phyloP scores from a whole-genome alignment of 1,140 invertebrate species.

The Augochlora pura region DNA sequence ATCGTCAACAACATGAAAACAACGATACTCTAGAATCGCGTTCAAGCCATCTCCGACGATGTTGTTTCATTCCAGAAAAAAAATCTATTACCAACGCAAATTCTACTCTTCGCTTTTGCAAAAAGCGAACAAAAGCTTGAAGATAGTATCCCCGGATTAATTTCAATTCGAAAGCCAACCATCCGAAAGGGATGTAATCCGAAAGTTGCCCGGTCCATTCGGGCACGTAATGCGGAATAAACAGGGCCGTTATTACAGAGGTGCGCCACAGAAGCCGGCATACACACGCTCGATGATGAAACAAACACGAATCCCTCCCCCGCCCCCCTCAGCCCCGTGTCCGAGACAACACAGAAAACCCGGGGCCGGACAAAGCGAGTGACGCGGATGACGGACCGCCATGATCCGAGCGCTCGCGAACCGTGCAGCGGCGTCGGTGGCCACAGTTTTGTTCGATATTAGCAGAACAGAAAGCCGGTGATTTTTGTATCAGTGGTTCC shows the following conservation, averaged over 20 bases:
- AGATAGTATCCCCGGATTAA: not conserved
- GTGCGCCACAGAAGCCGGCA: not conserved
- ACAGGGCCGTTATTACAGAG: not conserved
- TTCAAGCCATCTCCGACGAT: too few relatives aligned
- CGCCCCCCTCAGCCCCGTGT: not conserved
- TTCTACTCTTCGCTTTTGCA: too few relatives aligned
- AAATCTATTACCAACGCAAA: too few relatives aligned
- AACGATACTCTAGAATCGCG: too few relatives aligned
- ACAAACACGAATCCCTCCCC: too few relatives aligned
- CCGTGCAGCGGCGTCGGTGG: not conserved
- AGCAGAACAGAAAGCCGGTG: constrained; percentile 9
- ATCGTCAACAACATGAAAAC: too few relatives aligned
- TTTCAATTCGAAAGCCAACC: not conserved
- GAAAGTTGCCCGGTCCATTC: not conserved
- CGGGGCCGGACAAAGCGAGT: not conserved
- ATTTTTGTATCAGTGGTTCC: constrained; percentile 29
- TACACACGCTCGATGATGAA: not conserved
- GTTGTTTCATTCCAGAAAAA: too few relatives aligned
- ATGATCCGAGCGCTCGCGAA: not conserved
- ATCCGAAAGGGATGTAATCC: not conserved
- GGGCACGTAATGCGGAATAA: not conserved
- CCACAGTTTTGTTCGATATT: constrained; percentile 51
- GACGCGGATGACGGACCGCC: not conserved
- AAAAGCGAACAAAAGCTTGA: too few relatives aligned
- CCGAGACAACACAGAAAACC: not conserved